phyloP scores from a whole-genome alignment of 2,888 invertebrate species.

The Lapara coniferarum region DNA sequence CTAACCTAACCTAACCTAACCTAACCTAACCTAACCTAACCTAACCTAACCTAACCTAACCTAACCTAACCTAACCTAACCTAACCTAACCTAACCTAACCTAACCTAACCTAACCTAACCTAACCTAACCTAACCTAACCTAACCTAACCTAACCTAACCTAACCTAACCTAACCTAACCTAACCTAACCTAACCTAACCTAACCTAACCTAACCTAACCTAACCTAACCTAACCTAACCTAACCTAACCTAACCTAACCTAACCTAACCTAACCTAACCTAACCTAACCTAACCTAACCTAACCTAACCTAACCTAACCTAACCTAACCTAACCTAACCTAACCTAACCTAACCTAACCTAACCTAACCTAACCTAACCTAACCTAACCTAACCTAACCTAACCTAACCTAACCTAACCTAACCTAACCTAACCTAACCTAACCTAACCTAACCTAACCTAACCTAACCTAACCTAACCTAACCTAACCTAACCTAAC shows the following conservation, averaged over 20 bases:
- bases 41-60: constrained; percentile 39
- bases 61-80: constrained; percentile 39
- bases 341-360: constrained; percentile 34
- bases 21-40: constrained; percentile 39
- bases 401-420: constrained; percentile 36
- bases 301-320: constrained; percentile 39
- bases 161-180: constrained; percentile 38
- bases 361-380: constrained; percentile 38
- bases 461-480: constrained; percentile 30
- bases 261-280: constrained; percentile 40
- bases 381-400: constrained; percentile 38
- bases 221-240: constrained; percentile 40
- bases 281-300: constrained; percentile 40
- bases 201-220: constrained; percentile 39
- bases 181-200: constrained; percentile 38
- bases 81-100: constrained; percentile 39
- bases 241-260: constrained; percentile 42
- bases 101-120: constrained; percentile 36
- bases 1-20: constrained; percentile 38
- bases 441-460: constrained; percentile 31
- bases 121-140: constrained; percentile 35
- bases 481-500: constrained; percentile 32
- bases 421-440: constrained; percentile 34
- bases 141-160: constrained; percentile 38
- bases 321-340: constrained; percentile 37